These are phyloP conservation scores for Argyrosomus japonicus DNA, from an alignment of 2,113 vertebrate genomes.

Conservation along the genomic window DNA sequence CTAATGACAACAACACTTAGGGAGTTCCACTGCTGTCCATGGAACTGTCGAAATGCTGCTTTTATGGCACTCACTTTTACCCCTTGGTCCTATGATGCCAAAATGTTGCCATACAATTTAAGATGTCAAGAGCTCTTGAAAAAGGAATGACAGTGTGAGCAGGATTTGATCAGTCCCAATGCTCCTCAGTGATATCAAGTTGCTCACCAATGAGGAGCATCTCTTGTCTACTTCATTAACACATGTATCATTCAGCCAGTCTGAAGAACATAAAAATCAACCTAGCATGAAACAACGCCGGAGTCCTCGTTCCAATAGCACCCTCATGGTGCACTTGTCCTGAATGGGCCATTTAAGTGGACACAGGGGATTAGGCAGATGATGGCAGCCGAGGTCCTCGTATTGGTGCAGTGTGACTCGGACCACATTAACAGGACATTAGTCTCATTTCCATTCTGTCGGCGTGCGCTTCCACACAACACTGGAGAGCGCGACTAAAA, in stretches of 20 bases:
- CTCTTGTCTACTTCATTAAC: constrained; percentile 80
- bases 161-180: constrained; percentile 48
- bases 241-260: constrained; percentile 68
- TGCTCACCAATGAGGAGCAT: constrained; percentile 62
- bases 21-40: neutral
- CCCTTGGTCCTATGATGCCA: constrained; percentile 11
- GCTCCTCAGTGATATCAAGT: constrained; percentile 57
- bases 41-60: constrained; percentile 1
- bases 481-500: constrained; percentile 63
- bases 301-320: constrained; percentile 64
- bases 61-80: constrained; percentile 12
- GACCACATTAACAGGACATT: constrained; percentile 83
- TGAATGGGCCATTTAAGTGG: constrained; percentile 82
- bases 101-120: constrained; percentile 34
- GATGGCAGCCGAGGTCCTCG: constrained; percentile 68
- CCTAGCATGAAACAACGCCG: constrained; percentile 75
- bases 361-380: constrained; percentile 82
- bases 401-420: constrained; percentile 76
- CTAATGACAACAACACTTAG: neutral
- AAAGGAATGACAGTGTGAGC: constrained; percentile 29
- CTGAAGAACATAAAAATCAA: constrained; percentile 79
- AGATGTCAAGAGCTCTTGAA: constrained; percentile 49
- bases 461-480: constrained; percentile 62
- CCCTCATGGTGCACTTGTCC: constrained; percentile 76
- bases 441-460: constrained; percentile 78